A percentile compares a stretch with the other conserved stretches of the same genome.
These are phyloP conservation scores for Aurelia sp. DNA, from an alignment of 30 jellyfish, hydroid and myxozoan genomes.

Conservation along the genomic window DNA sequence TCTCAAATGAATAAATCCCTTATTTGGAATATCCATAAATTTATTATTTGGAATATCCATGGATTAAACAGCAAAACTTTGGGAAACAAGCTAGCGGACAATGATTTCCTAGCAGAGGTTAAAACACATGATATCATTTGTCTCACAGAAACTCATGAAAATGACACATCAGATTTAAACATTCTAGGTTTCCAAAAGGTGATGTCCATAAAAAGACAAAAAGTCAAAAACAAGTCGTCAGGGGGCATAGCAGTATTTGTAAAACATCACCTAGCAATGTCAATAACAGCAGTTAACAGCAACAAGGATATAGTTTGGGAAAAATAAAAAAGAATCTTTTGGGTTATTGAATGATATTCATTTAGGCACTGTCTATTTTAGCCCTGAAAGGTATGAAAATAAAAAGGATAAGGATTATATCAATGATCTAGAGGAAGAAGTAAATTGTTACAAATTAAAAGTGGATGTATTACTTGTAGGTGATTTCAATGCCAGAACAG, in stretches of 20 bases:
- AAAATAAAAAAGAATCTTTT: constrained; percentile 6
- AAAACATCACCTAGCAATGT: neutral
- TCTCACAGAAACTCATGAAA: constrained; percentile 14
- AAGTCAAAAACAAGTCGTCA: neutral
- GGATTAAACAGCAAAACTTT: constrained; percentile 24
- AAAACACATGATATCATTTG: constrained; percentile 10
- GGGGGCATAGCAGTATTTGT: constrained; percentile 21
- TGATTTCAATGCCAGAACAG: constrained; percentile 5
- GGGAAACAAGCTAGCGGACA: neutral
- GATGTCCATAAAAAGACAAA: neutral
- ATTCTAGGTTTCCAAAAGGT: constrained; percentile 1
- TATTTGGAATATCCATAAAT: constrained; percentile 13
- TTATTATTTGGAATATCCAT: constrained; percentile 18
- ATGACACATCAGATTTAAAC: constrained; percentile 18
- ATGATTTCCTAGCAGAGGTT: constrained; percentile 17
- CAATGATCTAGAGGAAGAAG: neutral
- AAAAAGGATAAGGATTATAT: constrained; percentile 17
- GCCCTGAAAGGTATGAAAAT: neutral
- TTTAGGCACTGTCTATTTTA: neutral
- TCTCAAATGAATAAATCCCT: neutral
- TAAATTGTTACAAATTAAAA: neutral
- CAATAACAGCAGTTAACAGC: neutral
- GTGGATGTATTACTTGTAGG: constrained; percentile 2
- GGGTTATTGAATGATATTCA: neutral
- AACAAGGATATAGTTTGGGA: neutral